Evolutionary conservation across 2,888 invertebrate species (phyloP).

Genomic region (Calliopum simillimum): DNA sequence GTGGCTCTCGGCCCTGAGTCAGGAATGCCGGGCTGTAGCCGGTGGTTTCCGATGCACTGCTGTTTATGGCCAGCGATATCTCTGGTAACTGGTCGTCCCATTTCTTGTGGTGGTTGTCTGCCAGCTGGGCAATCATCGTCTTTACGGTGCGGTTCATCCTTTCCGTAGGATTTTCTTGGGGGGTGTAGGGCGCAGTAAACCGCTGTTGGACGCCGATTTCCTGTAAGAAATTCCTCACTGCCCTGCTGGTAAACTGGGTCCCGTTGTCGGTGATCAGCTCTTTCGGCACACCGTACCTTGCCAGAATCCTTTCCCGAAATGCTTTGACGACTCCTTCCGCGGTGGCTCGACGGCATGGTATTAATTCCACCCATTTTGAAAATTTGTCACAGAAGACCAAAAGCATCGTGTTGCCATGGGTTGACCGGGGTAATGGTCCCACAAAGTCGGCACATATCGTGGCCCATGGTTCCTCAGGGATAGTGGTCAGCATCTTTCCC

Average conservation of each 20-base stretch:
- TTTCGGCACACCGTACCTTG: no score
- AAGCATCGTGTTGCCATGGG: background rate
- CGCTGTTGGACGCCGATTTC: slow-evolving; percentile 3
- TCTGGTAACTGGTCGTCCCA: slow-evolving; percentile 8
- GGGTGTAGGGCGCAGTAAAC: slow-evolving; percentile 17
- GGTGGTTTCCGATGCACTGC: background rate
- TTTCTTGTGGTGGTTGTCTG: background rate
- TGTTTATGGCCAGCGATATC: no score
- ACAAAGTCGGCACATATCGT: background rate
- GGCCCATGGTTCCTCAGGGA: background rate
- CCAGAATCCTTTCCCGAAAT: no score
- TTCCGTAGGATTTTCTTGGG: slow-evolving; percentile 18
- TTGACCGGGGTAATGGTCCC: background rate
- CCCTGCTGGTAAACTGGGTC: no score
- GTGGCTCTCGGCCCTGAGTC: no score
- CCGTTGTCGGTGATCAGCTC: no score
- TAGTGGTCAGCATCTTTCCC: no score
- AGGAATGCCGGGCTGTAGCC: no score
- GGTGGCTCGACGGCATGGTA: background rate
- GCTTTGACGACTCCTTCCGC: background rate
- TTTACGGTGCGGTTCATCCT: slow-evolving; percentile 16
- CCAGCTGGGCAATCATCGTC: slow-evolving; percentile 5
- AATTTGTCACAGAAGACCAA: background rate
- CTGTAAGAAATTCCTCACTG: no score
- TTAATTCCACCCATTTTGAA: background rate